A percentile compares a stretch with the other conserved stretches of the same genome.
Evolutionary conservation across 2,888 invertebrate genomes (phyloP).

Genomic region (Cephus runcator): DNA sequence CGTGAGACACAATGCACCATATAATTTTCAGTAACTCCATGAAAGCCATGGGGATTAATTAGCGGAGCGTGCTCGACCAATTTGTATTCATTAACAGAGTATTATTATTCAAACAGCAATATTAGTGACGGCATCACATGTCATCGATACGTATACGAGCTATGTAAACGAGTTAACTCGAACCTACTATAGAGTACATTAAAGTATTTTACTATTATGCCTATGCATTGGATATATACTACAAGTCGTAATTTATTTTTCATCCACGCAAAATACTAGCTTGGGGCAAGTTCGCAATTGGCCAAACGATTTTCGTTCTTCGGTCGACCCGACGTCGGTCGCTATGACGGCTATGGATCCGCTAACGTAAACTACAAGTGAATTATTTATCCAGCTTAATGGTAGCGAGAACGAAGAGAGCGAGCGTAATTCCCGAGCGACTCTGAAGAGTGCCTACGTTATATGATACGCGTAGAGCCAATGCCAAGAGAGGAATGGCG

Average conservation of each 20-base stretch:
- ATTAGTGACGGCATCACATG: background rate
- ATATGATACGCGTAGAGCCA: background rate
- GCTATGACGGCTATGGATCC: background rate
- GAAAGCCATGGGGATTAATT: constrained; percentile 43
- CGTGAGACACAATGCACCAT: constrained; percentile 9
- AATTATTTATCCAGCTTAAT: constrained; percentile 61
- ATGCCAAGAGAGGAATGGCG: background rate
- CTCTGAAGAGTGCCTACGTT: constrained; percentile 32
- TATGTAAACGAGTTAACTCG: background rate
- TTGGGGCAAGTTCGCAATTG: background rate
- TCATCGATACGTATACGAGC: background rate
- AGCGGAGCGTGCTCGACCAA: constrained; percentile 38
- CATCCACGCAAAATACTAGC: background rate
- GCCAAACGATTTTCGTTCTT: background rate
- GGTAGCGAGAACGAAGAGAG: constrained; percentile 54
- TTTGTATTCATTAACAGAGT: constrained; percentile 44
- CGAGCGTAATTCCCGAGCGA: constrained; percentile 53
- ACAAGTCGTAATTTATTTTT: background rate
- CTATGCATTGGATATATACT: background rate
- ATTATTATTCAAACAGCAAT: constrained; percentile 42
- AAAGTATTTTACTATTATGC: background rate
- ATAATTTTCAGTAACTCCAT: constrained; percentile 31
- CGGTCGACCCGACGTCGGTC: too few species aligned
- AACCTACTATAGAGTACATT: background rate
- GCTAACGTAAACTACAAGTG: constrained; percentile 58